Evolutionary conservation across 2,888 invertebrate genomes (phyloP), one percentile per base, ranked within the genome.

Genomic region (Incurvaria masculella): DNA sequence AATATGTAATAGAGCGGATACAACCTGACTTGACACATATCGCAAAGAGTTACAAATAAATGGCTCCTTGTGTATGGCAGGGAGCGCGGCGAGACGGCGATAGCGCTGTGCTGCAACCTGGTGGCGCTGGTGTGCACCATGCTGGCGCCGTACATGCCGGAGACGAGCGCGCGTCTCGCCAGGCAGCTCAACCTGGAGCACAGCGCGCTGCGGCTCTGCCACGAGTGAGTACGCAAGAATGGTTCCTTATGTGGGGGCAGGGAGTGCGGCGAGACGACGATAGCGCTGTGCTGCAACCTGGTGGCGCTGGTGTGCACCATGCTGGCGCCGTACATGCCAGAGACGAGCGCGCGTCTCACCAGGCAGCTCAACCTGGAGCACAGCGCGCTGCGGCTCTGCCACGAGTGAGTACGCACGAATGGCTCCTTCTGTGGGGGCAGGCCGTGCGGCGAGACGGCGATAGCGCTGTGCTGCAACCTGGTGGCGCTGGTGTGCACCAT

Each of bases 111-210:
- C 54, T 59, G 86, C 85, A 52, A 90, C 85, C 56, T 79, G 11
- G 79, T 68, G 1, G 69, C 69, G 54, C 73, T 97, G 1, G 67
- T 99, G 50, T 87, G 94, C 2, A 82, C 89, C 1, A 68, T 98
- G 16, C 67, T 98, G 23, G 85, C 88, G 49, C 98, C 99, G 0
- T 97, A 90, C 72, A 92, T 97, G 91, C 99, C 99, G 0, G 81
- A 83, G 44, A 87, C 91, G 0, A 82, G 87, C 27, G 71, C 84
- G 0, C 81, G 74, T 20, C 73, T 97, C 50, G 81, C 86, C 52
- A 66, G 72, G 11, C 95, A 97, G 64, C 78, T 97, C 33, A 89
- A 88, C 56, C 62, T 85, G 0, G 70, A 81, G 0, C 61, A 72
- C 1, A 64, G 66, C 0, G 55, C 65, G 0, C 67, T 81, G 2